Percentiles rank a stretch among this genome's conserved stretches.
phyloP scores from a whole-genome alignment of 2,888 invertebrate genomes.

The Ariolimax columbianus region DNA sequence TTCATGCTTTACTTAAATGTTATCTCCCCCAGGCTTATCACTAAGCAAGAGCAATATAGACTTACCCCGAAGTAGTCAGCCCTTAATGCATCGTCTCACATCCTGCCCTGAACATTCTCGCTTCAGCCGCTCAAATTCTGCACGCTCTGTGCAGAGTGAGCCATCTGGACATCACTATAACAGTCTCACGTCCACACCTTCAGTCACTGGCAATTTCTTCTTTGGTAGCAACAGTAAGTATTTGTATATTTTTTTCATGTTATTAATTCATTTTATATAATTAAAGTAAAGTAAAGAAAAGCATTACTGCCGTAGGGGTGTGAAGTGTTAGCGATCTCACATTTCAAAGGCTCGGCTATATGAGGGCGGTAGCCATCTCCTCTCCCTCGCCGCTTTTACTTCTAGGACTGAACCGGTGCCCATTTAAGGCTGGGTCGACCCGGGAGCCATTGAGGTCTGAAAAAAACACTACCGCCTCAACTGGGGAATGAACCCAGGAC shows the following conservation, averaged over 20 bases:
- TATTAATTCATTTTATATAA: too few species aligned
- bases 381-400: too few species aligned
- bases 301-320: too few species aligned
- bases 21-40: neutral
- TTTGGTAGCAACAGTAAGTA: slow-evolving; percentile 50
- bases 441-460: too few species aligned
- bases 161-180: slow-evolving; percentile 26
- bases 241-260: neutral
- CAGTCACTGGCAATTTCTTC: slow-evolving; percentile 44
- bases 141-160: slow-evolving; percentile 57
- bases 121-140: slow-evolving; percentile 56
- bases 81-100: slow-evolving; percentile 51
- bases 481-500: too few species aligned
- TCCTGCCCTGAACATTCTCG: slow-evolving; percentile 57
- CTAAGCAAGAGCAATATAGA: slow-evolving; percentile 46
- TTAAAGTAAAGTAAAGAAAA: too few species aligned
- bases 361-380: too few species aligned
- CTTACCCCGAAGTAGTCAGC: slow-evolving; percentile 25
- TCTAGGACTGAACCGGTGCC: too few species aligned
- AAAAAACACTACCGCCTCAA: too few species aligned
- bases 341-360: too few species aligned
- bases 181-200: slow-evolving; percentile 51
- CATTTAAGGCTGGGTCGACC: too few species aligned
- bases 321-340: too few species aligned
- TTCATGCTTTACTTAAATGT: neutral